phyloP scores from a whole-genome alignment of 2,797 vertebrate genomes.

The Dendrocincla fuliginosa region DNA sequence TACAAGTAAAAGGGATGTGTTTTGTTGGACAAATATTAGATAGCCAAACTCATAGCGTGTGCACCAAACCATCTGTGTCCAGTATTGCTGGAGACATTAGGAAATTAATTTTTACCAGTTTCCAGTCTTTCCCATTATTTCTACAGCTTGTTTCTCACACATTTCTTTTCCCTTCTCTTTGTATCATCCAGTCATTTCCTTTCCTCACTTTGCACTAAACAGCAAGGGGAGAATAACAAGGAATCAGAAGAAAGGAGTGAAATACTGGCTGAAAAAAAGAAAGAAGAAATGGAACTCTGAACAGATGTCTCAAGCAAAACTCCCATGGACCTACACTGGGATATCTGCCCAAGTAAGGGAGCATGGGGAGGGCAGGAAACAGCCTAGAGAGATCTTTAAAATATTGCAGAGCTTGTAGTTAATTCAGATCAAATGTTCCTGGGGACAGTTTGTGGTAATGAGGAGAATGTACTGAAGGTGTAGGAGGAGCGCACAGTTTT shows the following conservation, averaged over 20 bases:
- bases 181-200: background rate
- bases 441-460: constrained; percentile 26
- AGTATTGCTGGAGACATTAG: background rate
- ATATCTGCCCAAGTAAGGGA: constrained; percentile 30
- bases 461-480: constrained; percentile 43
- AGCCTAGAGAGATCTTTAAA: constrained; percentile 25
- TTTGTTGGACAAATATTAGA: background rate
- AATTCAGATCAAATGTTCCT: constrained; percentile 46
- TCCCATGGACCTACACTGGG: constrained; percentile 29
- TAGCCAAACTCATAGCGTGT: background rate
- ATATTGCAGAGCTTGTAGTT: constrained; percentile 30
- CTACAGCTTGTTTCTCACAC: background rate
- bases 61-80: background rate
- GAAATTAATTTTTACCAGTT: background rate
- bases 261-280: background rate
- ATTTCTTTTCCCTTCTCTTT: background rate
- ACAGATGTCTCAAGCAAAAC: constrained; percentile 31
- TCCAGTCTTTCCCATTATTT: background rate
- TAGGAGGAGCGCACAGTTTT: constrained; percentile 18
- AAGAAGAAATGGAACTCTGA: constrained; percentile 8
- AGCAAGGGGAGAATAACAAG: background rate
- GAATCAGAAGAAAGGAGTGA: background rate
- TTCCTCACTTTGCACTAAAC: background rate
- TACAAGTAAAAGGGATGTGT: background rate
- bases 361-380: constrained; percentile 38